phyloP scores from a whole-genome alignment of 2,113 vertebrate genomes.

The Silurus glanis region DNA sequence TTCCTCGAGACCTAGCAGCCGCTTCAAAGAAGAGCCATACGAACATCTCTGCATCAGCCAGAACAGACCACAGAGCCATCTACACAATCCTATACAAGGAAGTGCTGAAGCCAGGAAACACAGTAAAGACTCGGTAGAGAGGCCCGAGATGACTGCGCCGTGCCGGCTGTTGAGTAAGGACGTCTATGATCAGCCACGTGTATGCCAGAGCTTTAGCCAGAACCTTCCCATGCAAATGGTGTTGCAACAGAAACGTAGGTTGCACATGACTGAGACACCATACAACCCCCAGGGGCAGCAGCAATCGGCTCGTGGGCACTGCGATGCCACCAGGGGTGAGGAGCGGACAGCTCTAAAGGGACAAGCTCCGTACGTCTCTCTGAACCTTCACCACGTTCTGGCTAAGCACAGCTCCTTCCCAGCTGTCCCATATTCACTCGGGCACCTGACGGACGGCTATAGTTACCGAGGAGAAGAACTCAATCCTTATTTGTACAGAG shows the following conservation, averaged over 20 bases:
- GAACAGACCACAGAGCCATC: constrained; percentile 60
- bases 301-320: constrained; percentile 50
- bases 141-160: constrained; percentile 59
- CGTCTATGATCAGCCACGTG: constrained; percentile 71
- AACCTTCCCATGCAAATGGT: constrained; percentile 72
- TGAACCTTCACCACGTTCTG: constrained; percentile 85
- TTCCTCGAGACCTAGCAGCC: constrained; percentile 58
- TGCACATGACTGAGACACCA: constrained; percentile 71
- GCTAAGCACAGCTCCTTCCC: constrained; percentile 78
- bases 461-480: constrained; percentile 66
- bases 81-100: constrained; percentile 58
- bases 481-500: constrained; percentile 69
- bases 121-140: constrained; percentile 55
- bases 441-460: constrained; percentile 65
- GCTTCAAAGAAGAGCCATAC: constrained; percentile 77
- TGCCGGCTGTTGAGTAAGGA: constrained; percentile 68
- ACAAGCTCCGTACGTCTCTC: constrained; percentile 79
- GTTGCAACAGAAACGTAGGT: constrained; percentile 75
- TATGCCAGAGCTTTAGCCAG: constrained; percentile 63
- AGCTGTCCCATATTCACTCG: constrained; percentile 67
- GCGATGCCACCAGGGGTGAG: constrained; percentile 56
- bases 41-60: constrained; percentile 59
- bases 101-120: constrained; percentile 71
- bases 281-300: constrained; percentile 57
- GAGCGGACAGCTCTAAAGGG: constrained; percentile 65